Base-by-base conservation (phyloP, 2,888 invertebrate species). In the Polylopha cassiicola region DNA sequence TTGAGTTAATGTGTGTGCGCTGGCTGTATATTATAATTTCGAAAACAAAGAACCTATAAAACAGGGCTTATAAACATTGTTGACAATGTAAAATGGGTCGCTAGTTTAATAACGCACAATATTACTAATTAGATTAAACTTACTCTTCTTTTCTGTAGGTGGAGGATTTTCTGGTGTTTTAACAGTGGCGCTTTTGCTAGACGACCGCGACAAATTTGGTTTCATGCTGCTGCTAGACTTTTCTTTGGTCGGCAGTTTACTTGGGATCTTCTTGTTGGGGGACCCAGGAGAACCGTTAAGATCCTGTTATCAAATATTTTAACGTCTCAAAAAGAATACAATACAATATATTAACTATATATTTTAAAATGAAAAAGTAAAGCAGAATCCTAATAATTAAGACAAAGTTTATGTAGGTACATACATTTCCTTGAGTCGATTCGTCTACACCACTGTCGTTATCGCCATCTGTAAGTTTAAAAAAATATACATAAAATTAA, bases 401-500 rank as follows among this genome's bases (percentile, higher is more conserved):
- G 18, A 37, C 6, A 21, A 10, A 15, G 21, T 8, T 20, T 30
- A 32, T 20, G 4, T 2, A 9, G 15, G 27, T 52, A 86, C 92
- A 89, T 82, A 94, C 92, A 84, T 92, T 90, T 76, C 92, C 91
- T 76, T 92, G 93, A 37, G 92, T 92, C 41, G 92, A 90, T 72
- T 93, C 93, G 70, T 93, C 93, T 16, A 92, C 92, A 26, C 92
- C 93, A 65, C 92, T 93, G 60, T 94, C 94, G 58, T 93, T 93
- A 69, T 93, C 93, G 20, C 92, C 92, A 84, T 93, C 94, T 94
- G 89, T 10, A 13, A 9, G 3, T 13, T 3, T 51, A 84, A 87
- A 76, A 41, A 29, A 11, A 34, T 43, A 32, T 22, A 17, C 14
- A 32, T 31, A 37, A 36, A 36, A 28, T 14, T 26, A 36, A 9